phyloP scores from a whole-genome alignment of 2,888 invertebrate genomes.

The Argynnis bischoffii region DNA sequence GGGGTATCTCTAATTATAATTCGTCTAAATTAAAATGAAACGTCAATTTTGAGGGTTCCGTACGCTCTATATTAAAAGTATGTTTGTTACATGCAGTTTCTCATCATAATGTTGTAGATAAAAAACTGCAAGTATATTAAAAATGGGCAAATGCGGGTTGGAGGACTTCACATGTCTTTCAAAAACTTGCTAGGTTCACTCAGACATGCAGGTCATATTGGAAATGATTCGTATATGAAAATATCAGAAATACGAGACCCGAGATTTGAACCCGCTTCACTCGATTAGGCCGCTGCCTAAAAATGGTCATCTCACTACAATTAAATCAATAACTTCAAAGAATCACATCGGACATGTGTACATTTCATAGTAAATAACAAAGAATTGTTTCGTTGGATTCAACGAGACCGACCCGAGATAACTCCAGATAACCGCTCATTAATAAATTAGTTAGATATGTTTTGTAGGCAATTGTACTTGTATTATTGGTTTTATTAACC shows the following conservation, averaged over 20 bases:
- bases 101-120: too few relatives aligned
- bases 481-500: slow-evolving; percentile 14
- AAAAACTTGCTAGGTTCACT: too few relatives aligned
- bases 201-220: too few relatives aligned
- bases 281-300: not conserved
- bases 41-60: too few relatives aligned
- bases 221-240: not conserved
- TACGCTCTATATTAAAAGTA: not conserved
- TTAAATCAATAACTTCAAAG: slow-evolving; percentile 29
- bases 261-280: too few relatives aligned
- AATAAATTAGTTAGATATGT: slow-evolving; percentile 23
- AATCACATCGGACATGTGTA: slow-evolving; percentile 26
- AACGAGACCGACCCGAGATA: slow-evolving; percentile 29
- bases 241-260: too few relatives aligned
- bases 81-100: too few relatives aligned
- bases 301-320: slow-evolving; percentile 12
- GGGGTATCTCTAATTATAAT: too few relatives aligned
- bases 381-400: slow-evolving; percentile 18
- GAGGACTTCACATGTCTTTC: too few relatives aligned
- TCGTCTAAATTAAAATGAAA: too few relatives aligned
- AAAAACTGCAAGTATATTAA: too few relatives aligned
- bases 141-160: too few relatives aligned
- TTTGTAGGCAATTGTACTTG: slow-evolving; percentile 3
- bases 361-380: slow-evolving; percentile 38
- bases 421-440: slow-evolving; percentile 23